Conservation (phyloP, 2,113 vertebrate species). For the Sylvicapra grimmia region DNA sequence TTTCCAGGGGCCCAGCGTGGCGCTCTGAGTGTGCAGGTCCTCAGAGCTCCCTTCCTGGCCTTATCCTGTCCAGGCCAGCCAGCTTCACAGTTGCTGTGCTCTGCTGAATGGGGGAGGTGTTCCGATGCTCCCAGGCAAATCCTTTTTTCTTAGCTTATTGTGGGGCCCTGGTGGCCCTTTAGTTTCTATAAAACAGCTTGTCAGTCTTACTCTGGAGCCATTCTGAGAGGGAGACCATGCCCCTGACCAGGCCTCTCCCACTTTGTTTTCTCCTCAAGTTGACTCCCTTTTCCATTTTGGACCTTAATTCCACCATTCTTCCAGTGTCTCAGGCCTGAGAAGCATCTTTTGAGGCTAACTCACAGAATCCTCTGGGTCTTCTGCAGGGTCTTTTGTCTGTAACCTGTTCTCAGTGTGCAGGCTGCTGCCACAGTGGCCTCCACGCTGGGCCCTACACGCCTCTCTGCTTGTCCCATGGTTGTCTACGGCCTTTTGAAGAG, state of each 20-base stretch:
- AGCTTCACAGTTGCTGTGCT: not conserved
- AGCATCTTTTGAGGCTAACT: not conserved
- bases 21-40: not conserved
- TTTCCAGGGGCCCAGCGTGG: not conserved
- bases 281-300: not conserved
- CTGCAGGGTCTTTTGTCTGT: not conserved
- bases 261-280: not conserved
- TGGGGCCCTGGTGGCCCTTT: not conserved
- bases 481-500: not conserved
- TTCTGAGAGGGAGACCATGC: not conserved
- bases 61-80: not conserved
- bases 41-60: not conserved
- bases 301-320: not conserved
- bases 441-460: not conserved
- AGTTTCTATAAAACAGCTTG: not conserved
- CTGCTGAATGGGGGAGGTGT: not conserved
- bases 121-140: not conserved
- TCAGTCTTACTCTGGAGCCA: not conserved
- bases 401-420: not conserved
- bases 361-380: not conserved
- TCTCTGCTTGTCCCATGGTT: not conserved
- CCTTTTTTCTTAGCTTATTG: not conserved
- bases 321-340: not conserved
- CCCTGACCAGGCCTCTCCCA: not conserved
- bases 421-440: not conserved